These are phyloP conservation scores for Momotus momota DNA, from an alignment of 2,797 vertebrate genomes.

Conservation along the genomic window DNA sequence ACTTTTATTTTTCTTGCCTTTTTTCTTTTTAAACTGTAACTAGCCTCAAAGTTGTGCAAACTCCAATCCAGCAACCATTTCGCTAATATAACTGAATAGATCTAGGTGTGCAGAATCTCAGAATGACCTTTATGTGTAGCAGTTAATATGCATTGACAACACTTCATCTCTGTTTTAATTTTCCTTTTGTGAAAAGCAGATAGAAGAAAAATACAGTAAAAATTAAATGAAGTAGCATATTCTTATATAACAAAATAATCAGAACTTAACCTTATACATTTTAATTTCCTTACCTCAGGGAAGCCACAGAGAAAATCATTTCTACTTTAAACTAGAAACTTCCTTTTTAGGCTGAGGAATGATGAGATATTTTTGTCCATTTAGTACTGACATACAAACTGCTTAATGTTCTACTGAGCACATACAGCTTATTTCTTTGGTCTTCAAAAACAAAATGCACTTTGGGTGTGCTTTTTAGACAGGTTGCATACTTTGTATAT, in stretches of 20 bases:
- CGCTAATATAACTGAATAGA: neutral
- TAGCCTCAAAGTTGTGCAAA: neutral
- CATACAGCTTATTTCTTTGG: neutral
- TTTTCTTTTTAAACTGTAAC: conserved; percentile 5
- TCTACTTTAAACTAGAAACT: neutral
- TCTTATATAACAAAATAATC: neutral
- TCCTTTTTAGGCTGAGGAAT: neutral
- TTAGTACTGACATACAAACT: neutral
- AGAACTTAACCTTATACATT: neutral
- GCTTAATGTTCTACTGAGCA: neutral
- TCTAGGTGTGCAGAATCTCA: neutral
- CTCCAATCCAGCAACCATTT: neutral
- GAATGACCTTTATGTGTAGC: neutral
- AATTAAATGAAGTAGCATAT: neutral
- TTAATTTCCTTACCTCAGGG: neutral
- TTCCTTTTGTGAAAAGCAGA: neutral
- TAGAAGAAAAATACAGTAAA: neutral
- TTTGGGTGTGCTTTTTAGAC: neutral
- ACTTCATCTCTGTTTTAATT: neutral
- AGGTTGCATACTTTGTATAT: neutral
- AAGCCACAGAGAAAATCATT: neutral
- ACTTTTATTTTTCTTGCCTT: neutral
- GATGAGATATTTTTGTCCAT: neutral
- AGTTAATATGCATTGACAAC: neutral
- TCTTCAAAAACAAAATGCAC: neutral